Evolutionary conservation across 2,888 invertebrate genomes (phyloP).

Genomic region (Ptychoptera albimana): DNA sequence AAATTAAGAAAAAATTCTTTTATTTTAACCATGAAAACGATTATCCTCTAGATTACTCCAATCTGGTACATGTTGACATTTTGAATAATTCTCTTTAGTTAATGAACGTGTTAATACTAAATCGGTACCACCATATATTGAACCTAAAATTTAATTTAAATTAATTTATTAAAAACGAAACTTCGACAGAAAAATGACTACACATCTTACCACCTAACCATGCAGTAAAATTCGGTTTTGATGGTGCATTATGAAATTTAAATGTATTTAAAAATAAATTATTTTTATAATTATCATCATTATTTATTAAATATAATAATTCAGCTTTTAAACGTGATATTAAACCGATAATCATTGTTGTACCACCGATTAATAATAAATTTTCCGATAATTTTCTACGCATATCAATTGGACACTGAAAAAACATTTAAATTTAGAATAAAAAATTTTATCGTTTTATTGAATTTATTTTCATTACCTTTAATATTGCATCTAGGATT

Average conservation of each 20-base stretch:
- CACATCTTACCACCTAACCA: conserved; percentile 63
- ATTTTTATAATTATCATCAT: conserved; percentile 42
- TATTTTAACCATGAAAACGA: background rate
- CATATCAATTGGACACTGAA: conserved; percentile 62
- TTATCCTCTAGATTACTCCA: conserved; percentile 51
- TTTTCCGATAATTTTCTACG: conserved; percentile 63
- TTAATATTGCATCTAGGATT: conserved; percentile 64
- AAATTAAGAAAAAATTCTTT: background rate
- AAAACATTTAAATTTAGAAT: conserved; percentile 21
- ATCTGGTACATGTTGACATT: conserved; percentile 56
- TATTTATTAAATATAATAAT: conserved; percentile 45
- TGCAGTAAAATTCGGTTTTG: conserved; percentile 64
- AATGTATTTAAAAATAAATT: conserved; percentile 46
- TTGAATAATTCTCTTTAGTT: conserved; percentile 57
- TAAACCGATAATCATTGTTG: conserved; percentile 69
- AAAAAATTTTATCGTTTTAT: background rate
- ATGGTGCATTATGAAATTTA: conserved; percentile 67
- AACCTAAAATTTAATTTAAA: conserved; percentile 33
- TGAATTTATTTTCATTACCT: conserved; percentile 28
- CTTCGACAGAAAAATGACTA: conserved; percentile 16
- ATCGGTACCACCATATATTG: conserved; percentile 64
- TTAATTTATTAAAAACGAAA: conserved; percentile 14
- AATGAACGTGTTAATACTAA: conserved; percentile 52
- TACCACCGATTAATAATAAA: conserved; percentile 77
- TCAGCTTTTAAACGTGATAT: conserved; percentile 64